Conservation (phyloP, 1,140 invertebrate genomes). For the Saccostrea cuccullata region DNA sequence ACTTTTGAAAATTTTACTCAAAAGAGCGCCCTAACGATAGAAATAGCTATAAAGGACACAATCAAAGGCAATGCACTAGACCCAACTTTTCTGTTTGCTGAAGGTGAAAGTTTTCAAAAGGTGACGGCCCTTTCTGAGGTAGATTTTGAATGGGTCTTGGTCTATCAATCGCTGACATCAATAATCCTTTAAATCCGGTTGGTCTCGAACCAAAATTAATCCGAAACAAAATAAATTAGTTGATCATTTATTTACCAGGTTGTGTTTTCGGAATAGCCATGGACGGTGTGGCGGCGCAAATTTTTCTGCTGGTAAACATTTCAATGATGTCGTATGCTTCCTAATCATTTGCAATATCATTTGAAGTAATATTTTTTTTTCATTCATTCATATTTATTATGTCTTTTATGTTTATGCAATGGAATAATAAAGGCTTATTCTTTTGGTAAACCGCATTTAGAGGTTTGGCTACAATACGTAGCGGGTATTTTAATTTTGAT, state of each 20-base stretch:
- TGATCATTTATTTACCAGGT: constrained; percentile 36
- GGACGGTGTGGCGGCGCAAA: constrained; percentile 21
- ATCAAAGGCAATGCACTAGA: neutral
- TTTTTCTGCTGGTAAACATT: constrained; percentile 28
- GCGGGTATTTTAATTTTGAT: neutral
- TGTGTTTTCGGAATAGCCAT: constrained; percentile 30
- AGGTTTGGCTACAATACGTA: neutral
- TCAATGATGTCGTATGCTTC: constrained; percentile 3
- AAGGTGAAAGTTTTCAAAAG: constrained; percentile 20
- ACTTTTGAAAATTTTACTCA: neutral
- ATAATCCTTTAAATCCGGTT: constrained; percentile 36
- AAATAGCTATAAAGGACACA: neutral
- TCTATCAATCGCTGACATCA: constrained; percentile 32
- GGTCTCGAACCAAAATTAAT: constrained; percentile 37
- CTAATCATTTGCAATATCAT: neutral
- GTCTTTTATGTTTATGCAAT: neutral
- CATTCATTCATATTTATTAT: neutral
- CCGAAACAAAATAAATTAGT: constrained; percentile 36
- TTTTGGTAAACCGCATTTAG: neutral
- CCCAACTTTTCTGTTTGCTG: constrained; percentile 1
- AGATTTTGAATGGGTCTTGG: constrained; percentile 10
- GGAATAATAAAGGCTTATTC: constrained; percentile 12
- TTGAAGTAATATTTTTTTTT: neutral
- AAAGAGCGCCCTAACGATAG: neutral
- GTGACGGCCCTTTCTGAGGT: neutral